Conservation (phyloP, 1,140 invertebrate genomes). For the Drosophila sulfurigaster region DNA sequence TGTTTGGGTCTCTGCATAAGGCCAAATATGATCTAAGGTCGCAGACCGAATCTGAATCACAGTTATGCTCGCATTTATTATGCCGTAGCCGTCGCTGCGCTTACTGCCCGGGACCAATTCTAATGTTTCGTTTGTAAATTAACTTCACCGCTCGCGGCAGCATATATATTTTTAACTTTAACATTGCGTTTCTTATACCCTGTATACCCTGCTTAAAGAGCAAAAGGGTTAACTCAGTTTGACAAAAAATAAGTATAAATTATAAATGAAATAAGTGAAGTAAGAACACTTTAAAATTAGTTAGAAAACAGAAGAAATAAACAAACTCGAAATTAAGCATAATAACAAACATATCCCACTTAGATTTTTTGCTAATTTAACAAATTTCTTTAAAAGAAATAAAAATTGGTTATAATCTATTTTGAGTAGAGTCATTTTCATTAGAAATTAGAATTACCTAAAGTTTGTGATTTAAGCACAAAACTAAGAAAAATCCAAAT, state of each 20-base stretch:
- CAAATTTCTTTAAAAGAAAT: too few species aligned
- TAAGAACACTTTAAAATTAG: too few species aligned
- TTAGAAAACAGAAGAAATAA: too few species aligned
- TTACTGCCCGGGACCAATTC: constrained; percentile 60
- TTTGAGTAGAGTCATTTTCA: too few species aligned
- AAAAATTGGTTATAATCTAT: too few species aligned
- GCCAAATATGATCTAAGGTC: constrained; percentile 66
- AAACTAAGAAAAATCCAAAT: too few species aligned
- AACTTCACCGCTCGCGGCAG: constrained; percentile 74
- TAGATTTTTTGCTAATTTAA: too few species aligned
- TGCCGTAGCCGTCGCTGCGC: constrained; percentile 66
- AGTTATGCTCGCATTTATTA: constrained; percentile 80
- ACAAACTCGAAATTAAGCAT: too few species aligned
- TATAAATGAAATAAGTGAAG: background rate
- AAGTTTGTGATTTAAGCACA: too few species aligned
- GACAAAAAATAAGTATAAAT: too few species aligned
- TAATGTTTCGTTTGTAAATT: constrained; percentile 82
- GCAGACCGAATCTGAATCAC: constrained; percentile 56
- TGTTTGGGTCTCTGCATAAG: constrained; percentile 24
- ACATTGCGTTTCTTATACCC: constrained; percentile 24
- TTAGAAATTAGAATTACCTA: too few species aligned
- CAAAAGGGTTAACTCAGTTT: background rate
- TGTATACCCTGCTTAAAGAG: background rate
- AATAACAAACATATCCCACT: too few species aligned
- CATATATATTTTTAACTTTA: constrained; percentile 60